These are phyloP conservation scores for Magallana gigas DNA, from an alignment of 1,140 invertebrate genomes.

Conservation along the genomic window DNA sequence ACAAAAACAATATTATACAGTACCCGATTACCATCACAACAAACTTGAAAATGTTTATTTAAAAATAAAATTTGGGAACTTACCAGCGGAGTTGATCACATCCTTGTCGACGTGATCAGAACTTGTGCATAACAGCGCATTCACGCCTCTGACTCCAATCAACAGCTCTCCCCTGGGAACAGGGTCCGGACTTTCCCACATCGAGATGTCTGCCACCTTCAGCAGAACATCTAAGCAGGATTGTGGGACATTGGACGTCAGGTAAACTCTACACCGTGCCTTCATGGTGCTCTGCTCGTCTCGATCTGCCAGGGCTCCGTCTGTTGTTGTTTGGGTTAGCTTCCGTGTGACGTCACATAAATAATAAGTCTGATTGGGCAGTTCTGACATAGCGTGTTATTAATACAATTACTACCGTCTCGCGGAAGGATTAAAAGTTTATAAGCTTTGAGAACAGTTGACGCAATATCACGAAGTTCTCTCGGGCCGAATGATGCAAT, in stretches of 20 bases:
- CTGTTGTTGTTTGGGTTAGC: not conserved
- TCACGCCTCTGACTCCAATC: constrained; percentile 85
- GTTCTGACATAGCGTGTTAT: not conserved
- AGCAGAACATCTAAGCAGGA: constrained; percentile 70
- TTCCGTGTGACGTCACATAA: not conserved
- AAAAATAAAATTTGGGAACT: constrained; percentile 49
- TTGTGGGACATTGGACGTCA: constrained; percentile 75
- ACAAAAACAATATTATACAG: no score
- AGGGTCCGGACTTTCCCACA: constrained; percentile 78
- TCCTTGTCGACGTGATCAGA: constrained; percentile 91
- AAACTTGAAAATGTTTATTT: no score
- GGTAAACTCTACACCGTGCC: constrained; percentile 70
- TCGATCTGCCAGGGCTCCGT: not conserved
- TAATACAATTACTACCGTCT: no score
- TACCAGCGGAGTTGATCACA: constrained; percentile 84
- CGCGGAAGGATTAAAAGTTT: no score
- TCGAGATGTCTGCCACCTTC: constrained; percentile 70
- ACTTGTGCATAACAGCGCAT: constrained; percentile 89
- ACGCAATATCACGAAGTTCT: not conserved
- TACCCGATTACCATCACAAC: no score
- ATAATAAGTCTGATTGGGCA: not conserved
- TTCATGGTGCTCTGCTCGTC: constrained; percentile 42
- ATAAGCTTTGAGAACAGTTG: not conserved
- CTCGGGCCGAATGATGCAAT: no score
- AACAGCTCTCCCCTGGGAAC: constrained; percentile 87